Base-by-base conservation (phyloP, 2,888 invertebrate genomes). In the Melikaiella ostensackeni region DNA sequence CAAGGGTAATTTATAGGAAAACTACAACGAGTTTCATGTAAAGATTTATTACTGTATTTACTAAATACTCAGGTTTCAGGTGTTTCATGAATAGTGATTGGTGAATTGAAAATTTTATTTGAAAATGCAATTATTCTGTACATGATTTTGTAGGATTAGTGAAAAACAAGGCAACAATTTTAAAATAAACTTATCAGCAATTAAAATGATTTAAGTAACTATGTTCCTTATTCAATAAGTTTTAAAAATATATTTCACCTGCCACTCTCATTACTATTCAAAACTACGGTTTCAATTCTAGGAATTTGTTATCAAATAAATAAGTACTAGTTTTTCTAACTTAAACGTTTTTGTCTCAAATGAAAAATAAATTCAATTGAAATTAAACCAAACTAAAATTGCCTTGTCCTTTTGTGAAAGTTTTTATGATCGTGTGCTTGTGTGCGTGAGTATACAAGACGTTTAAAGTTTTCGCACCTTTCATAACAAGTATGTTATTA, bases 11-110 rank as follows among this genome's bases (percentile, higher is more conserved):
- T n/a, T n/a, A n/a, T n/a, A n/a, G n/a, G n/a, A n/a, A n/a, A n/a
- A n/a, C n/a, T n/a, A n/a, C n/a, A n/a, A n/a, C n/a, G 30, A 30
- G 30, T 66, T 66, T 42, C 42, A 11, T 42, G 27, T 19, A 46
- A 66, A 66, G 46, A 66, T 66, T 66, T 19, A 66, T 21, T 66
- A 42, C 7, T 24, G 19, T 66, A 66, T 33, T 66, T 27, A 24
- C 19, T 46, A 46, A 27, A 19, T 62, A 62, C 19, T 33, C 62
- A n/a, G 19, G 33, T 27, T 62, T 55, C 19, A 30, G 30, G 30
- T 55, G n/a, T n/a, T n/a, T n/a, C n/a, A 66, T 66, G 42, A 42
- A 16, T 42, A 30, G 19, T 42, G 27, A 66, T 19, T 24, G 24
- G 27, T 19, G 30, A 66, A 46, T 66, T 46, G 46, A 27, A 24